Percentiles rank a stretch among this genome's conserved stretches.
Evolutionary conservation across 2,888 invertebrate species (phyloP).

Genomic region (Tinea pellionella): DNA sequence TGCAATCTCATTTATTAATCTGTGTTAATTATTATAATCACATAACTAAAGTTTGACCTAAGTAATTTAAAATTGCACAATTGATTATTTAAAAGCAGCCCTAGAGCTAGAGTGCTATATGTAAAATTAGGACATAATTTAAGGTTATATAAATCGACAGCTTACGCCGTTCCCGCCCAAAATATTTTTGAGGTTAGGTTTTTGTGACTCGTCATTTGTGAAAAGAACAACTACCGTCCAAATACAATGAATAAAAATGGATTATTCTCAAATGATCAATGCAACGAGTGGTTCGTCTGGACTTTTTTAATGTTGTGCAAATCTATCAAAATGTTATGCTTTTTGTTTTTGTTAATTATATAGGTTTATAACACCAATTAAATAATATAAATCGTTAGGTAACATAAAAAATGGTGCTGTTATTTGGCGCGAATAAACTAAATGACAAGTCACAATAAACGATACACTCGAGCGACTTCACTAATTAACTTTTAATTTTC

Average conservation of each 20-base stretch:
- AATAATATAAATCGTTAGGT: neutral
- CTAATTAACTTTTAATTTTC: constrained; percentile 3
- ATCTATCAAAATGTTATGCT: neutral
- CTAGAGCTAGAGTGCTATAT: neutral
- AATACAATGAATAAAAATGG: too few species aligned
- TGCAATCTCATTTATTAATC: too few species aligned
- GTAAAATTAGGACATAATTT: neutral
- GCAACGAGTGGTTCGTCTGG: too few species aligned
- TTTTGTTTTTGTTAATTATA: neutral
- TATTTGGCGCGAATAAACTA: too few species aligned
- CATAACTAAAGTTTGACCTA: too few species aligned
- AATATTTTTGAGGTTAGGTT: neutral
- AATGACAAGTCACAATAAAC: neutral
- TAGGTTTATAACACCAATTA: neutral
- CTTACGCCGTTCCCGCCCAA: neutral
- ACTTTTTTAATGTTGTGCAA: too few species aligned
- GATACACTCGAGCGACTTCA: neutral
- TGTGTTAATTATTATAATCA: too few species aligned
- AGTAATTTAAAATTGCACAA: too few species aligned
- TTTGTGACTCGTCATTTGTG: neutral
- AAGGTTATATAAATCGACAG: neutral
- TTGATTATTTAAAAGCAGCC: too few species aligned
- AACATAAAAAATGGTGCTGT: neutral
- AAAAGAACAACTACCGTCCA: too few species aligned
- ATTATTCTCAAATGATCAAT: too few species aligned